phyloP scores from a whole-genome alignment of 2,113 vertebrate genomes.

The Eonycteris spelaea region DNA sequence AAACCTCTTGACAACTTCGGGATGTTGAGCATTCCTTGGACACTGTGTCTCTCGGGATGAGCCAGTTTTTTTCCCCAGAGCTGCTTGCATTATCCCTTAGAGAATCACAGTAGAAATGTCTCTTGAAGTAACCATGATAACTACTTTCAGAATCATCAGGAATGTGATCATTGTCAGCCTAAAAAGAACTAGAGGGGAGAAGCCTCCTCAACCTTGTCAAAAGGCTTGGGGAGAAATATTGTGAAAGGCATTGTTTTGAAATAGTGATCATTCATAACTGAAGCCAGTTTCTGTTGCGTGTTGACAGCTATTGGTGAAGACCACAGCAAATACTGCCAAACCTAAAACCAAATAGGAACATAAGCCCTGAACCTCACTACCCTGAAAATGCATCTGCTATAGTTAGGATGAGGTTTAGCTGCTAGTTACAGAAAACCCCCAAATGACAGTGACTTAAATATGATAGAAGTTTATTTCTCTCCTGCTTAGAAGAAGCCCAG shows the following conservation, averaged over 20 bases:
- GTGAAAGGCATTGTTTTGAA: not conserved
- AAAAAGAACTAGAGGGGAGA: not conserved
- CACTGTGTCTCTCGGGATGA: constrained; percentile 38
- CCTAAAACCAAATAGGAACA: not conserved
- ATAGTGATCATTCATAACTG: not conserved
- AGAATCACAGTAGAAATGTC: not conserved
- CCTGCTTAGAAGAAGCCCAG: not conserved
- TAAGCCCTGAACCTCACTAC: not conserved
- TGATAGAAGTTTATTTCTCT: not conserved
- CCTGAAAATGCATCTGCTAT: not conserved
- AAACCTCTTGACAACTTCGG: constrained; percentile 35
- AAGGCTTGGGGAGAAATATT: not conserved
- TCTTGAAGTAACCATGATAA: not conserved
- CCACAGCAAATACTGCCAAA: not conserved
- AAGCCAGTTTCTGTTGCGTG: not conserved
- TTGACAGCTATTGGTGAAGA: not conserved
- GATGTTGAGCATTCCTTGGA: constrained; percentile 32
- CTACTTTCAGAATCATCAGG: not conserved
- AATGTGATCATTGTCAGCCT: not conserved
- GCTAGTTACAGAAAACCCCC: not conserved
- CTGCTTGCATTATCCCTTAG: not conserved
- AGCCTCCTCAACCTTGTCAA: not conserved
- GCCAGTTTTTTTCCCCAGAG: constrained; percentile 47
- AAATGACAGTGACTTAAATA: not conserved
- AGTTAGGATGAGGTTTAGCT: not conserved